Base-by-base conservation (phyloP, 1,140 invertebrate genomes). In the Drosophila kanapiae region DNA sequence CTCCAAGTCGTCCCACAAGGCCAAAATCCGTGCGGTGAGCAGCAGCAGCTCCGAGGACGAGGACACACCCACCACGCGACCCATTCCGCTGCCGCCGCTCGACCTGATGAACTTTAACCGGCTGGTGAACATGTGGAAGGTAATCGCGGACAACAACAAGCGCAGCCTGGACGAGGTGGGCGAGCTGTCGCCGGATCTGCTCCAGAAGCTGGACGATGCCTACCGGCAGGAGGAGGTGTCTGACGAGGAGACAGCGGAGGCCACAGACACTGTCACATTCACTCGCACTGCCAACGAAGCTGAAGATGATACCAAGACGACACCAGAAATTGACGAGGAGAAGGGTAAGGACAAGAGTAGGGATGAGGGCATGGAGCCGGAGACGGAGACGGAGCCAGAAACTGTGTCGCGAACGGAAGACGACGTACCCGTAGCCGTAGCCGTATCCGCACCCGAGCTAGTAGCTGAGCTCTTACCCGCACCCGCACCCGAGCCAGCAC, bases 11-110 rank as follows among this genome's bases (percentile, higher is more conserved):
- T 31, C 67, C 13, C 74, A 82, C 60, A 84, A 77, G 67, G 69
- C 63, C 42, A 91, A 86, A 38, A 92, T 92, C 47, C 83, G 82
- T 7, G 91, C 91, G 1, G 91, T 92, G 29, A 92, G 91, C 57
- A 92, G 91, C 75, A 92, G 91, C 63, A 91, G 87, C 42, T 86
- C 82, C 9, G 86, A 91, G 38, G 87, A 91, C 8, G 87, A 84
- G 5, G 81, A 88, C 7, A 35, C 31, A 27, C 49, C 27, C 9
- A 29, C 11, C 35, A 23, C 29, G 31, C 58, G 31, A 0, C n/a
- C 60, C 27, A 35, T 63, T 14, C 13, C 67, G 1, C n/a, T 65
- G 23, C 77, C 60, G 33, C 47, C 64, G 45, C 8, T 48, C 8
- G 80, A 79, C 69, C 53, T 77, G 60, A 91, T 72, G 75, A 88